Evolutionary conservation across 2,113 vertebrate genomes (phyloP).

Genomic region (Paramisgurnus dabryanus): DNA sequence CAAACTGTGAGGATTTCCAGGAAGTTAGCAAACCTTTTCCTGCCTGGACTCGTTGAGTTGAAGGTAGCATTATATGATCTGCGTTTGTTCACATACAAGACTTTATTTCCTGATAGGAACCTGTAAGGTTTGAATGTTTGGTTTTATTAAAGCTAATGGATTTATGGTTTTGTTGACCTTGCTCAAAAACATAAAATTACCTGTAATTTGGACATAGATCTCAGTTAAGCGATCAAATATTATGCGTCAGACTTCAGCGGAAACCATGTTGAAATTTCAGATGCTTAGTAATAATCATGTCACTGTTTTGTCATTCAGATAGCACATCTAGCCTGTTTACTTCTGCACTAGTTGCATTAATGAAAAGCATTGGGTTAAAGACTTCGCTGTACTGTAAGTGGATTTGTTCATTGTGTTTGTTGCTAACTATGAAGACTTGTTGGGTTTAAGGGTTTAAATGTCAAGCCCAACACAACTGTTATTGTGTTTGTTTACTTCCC

Average conservation of each 20-base stretch:
- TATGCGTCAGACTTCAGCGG: background rate
- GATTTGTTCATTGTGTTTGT: background rate
- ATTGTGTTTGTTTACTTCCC: background rate
- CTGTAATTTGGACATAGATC: slow-evolving; percentile 2
- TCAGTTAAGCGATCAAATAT: background rate
- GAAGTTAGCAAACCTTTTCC: slow-evolving; percentile 66
- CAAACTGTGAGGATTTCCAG: slow-evolving; percentile 66
- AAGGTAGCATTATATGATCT: slow-evolving; percentile 59
- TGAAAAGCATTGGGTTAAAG: slow-evolving; percentile 6
- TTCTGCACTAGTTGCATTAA: background rate
- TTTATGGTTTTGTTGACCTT: background rate
- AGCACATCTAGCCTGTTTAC: no score
- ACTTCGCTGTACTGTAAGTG: background rate
- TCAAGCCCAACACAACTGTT: slow-evolving; percentile 1
- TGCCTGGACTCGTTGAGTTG: slow-evolving; percentile 67
- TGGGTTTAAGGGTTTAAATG: background rate
- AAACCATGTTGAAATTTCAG: background rate
- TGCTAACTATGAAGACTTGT: background rate
- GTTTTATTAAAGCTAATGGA: background rate
- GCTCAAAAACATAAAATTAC: background rate
- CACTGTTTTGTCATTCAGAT: background rate
- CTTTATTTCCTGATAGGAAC: background rate
- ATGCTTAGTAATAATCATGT: slow-evolving; percentile 37
- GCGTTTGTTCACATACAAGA: background rate
- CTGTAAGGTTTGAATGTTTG: background rate